Evolutionary conservation across 2,888 invertebrate genomes (phyloP), one percentile per base, ranked within the genome.

Genomic region (Nomada goodeniana): DNA sequence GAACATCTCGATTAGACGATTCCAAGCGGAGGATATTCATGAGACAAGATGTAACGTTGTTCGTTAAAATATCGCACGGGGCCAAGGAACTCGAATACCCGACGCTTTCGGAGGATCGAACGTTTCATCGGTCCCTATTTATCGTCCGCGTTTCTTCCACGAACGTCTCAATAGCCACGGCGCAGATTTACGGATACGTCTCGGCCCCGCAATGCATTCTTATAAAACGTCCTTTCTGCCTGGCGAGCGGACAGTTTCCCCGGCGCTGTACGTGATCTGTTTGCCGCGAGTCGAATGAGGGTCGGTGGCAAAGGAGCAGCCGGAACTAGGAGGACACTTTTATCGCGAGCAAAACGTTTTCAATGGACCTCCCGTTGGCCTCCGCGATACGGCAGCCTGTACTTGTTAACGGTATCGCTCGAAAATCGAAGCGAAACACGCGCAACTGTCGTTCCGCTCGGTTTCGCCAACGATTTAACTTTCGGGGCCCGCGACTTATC

Each of bases 331-430:
- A 55, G 74, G 80, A 63, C 68, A 64, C 64, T 81, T 81, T 69
- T 74, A 74, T 59, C 61, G 64, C 44, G 68, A 47, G 55, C 80
- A 74, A 75, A 81, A 80, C 74, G 80, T 75, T 80, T 69, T 60
- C 74, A 81, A 75, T 75, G 60, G 52, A 2, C 29, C 53, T 55
- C 60, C 64, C 59, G 75, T 75, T 1, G 23, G 69, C 75, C 47
- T 26, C 18, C 11, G 20, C 53, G 11, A n/a, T 74, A 60, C 20
- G 74, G 59, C 68, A 65, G 64, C 42, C 63, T 60, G n/a, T 69
- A 69, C 57, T 69, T 80, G 63, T 75, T 75, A 80, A 80, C 80
- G 74, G 80, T 60, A 75, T 74, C 63, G 74, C 81, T 26, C 13
- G n/a, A 69, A 69, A 44, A 80, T 47, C 69, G 74, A 80, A 68